These are phyloP conservation scores for Euphydryas editha DNA, from an alignment of 2,888 invertebrate species.

Conservation along the genomic window DNA sequence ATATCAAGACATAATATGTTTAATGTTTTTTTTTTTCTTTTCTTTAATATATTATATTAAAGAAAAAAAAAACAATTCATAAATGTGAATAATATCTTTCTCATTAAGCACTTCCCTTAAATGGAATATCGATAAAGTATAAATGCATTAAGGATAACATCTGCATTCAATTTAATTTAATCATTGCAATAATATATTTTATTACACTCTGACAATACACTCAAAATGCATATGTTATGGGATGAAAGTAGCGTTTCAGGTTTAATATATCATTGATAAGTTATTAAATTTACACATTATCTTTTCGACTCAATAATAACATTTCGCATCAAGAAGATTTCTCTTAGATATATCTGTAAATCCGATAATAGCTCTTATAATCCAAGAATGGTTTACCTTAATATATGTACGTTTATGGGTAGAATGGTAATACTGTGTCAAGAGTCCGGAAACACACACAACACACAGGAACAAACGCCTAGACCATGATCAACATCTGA, in stretches of 20 bases:
- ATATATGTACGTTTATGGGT: not conserved
- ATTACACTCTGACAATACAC: conserved; percentile 11
- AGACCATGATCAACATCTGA: too few species aligned
- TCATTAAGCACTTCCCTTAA: conserved; percentile 10
- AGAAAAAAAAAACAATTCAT: not conserved
- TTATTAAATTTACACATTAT: not conserved
- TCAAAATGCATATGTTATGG: not conserved
- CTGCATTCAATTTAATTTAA: conserved; percentile 24
- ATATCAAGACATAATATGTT: too few species aligned
- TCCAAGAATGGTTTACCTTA: not conserved
- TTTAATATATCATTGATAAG: conserved; percentile 9
- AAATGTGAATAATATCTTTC: not conserved
- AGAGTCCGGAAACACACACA: too few species aligned
- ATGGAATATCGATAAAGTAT: conserved; percentile 18
- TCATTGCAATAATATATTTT: conserved; percentile 28
- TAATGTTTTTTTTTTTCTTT: too few species aligned
- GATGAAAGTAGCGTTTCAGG: conserved; percentile 8
- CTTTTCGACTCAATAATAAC: conserved; percentile 9
- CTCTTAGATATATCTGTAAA: conserved; percentile 32
- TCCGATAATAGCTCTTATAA: conserved; percentile 2
- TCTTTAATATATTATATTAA: not conserved
- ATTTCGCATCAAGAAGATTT: conserved; percentile 33
- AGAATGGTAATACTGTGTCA: too few species aligned
- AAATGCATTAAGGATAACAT: conserved; percentile 12
- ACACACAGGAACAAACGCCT: too few species aligned